These are phyloP conservation scores for Himalopsyche anomala DNA, from an alignment of 2,888 invertebrate genomes.

Conservation along the genomic window DNA sequence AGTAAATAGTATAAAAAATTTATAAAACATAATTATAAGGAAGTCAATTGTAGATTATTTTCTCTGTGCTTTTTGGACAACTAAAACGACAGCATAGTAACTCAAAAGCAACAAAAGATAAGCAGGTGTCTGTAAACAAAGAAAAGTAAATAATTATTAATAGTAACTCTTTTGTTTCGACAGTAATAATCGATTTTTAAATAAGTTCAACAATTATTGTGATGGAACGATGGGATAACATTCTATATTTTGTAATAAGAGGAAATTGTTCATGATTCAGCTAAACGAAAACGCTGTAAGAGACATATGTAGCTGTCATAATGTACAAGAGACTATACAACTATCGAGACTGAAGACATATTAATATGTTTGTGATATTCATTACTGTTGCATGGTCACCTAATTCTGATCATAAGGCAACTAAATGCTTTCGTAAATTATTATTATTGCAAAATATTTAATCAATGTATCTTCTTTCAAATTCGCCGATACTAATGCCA, in stretches of 20 bases:
- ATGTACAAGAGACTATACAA: conserved; percentile 60
- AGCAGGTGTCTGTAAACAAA: conserved; percentile 12
- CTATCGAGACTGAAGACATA: conserved; percentile 62
- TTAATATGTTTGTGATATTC: conserved; percentile 54
- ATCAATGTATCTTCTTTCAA: neutral
- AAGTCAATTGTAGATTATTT: conserved; percentile 44
- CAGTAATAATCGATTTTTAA: conserved; percentile 15
- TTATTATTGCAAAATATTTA: neutral
- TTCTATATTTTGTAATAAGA: conserved; percentile 38
- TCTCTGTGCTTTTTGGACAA: neutral
- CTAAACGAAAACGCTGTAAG: neutral
- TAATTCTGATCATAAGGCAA: conserved; percentile 1
- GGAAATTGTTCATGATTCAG: conserved; percentile 29
- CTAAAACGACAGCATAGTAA: neutral
- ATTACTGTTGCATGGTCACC: conserved; percentile 21
- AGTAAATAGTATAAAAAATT: conserved; percentile 22
- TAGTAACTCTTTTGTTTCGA: neutral
- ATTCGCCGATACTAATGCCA: no score
- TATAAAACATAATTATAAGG: conserved; percentile 42
- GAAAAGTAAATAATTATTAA: neutral
- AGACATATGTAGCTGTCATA: conserved; percentile 39
- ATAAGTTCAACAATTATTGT: conserved; percentile 9
- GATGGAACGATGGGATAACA: conserved; percentile 11
- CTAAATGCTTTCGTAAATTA: conserved; percentile 25
- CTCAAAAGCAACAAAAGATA: neutral